Percentiles rank a stretch among this genome's conserved stretches.
These are phyloP conservation scores for Xiphydria camelus DNA, from an alignment of 2,888 invertebrate species.

Conservation along the genomic window DNA sequence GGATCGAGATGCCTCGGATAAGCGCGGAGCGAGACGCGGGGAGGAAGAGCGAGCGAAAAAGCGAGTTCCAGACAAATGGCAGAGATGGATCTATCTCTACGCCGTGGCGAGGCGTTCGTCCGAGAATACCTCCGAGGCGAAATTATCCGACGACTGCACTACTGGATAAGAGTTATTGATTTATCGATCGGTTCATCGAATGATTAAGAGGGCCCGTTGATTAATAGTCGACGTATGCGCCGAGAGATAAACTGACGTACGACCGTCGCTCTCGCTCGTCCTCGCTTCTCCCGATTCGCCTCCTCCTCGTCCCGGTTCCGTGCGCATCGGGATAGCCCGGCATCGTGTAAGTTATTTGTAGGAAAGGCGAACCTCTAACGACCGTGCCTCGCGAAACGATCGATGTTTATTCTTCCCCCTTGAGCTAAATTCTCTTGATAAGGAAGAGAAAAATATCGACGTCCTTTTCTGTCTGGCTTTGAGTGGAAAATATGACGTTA, in stretches of 20 bases:
- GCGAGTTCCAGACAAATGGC: constrained; percentile 1
- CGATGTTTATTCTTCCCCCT: too few species aligned
- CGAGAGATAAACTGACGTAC: constrained; percentile 35
- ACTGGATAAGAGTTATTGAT: constrained; percentile 43
- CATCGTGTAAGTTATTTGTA: constrained; percentile 42
- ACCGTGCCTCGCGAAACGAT: too few species aligned
- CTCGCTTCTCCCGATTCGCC: neutral
- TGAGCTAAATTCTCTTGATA: too few species aligned
- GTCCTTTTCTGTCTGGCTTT: too few species aligned
- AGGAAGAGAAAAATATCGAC: too few species aligned
- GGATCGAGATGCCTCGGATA: constrained; percentile 10
- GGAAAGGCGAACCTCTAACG: constrained; percentile 28
- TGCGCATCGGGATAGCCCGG: constrained; percentile 19
- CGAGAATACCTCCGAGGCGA: neutral
- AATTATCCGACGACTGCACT: too few species aligned
- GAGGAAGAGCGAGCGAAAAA: constrained; percentile 11
- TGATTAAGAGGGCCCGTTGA: constrained; percentile 44
- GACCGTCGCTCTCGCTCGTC: neutral
- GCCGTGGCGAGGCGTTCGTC: constrained; percentile 1
- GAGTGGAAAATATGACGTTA: too few species aligned
- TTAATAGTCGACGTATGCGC: constrained; percentile 45
- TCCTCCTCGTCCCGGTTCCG: neutral
- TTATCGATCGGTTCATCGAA: constrained; percentile 43
- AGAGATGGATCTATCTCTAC: neutral
- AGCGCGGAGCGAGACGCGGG: constrained; percentile 12